Evolutionary conservation across 2,888 invertebrate species (phyloP).

Genomic region (Xanthia togata): DNA sequence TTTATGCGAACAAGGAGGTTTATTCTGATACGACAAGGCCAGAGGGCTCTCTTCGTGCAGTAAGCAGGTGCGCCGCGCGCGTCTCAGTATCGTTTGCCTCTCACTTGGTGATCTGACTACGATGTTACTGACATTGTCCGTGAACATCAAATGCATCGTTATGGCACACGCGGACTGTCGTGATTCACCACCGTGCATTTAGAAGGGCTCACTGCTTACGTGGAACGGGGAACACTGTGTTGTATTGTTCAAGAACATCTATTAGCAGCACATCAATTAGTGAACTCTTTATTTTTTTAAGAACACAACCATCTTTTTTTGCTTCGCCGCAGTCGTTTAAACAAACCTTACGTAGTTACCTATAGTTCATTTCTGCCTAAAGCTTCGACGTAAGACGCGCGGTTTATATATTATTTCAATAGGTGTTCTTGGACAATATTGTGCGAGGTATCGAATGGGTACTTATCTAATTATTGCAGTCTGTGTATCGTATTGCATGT

Average conservation of each 20-base stretch:
- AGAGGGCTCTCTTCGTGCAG: conserved; percentile 43
- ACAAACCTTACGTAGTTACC: too few species aligned
- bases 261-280: conserved; percentile 48
- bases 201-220: conserved; percentile 87
- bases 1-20: conserved; percentile 40
- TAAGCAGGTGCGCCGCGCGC: conserved; percentile 80
- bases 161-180: conserved; percentile 80
- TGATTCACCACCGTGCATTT: conserved; percentile 85
- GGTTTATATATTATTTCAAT: conserved; percentile 40
- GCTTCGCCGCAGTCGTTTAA: neutral
- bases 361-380: neutral
- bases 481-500: conserved; percentile 86
- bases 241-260: conserved; percentile 80
- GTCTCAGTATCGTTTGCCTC: conserved; percentile 84
- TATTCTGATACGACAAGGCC: conserved; percentile 55
- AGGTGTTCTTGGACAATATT: conserved; percentile 79
- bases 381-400: neutral
- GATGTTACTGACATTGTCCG: conserved; percentile 79
- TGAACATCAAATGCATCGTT: conserved; percentile 82
- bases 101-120: conserved; percentile 86
- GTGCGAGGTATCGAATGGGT: conserved; percentile 75
- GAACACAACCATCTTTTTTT: neutral
- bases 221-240: conserved; percentile 84
- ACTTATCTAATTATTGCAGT: conserved; percentile 67
- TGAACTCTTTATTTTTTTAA: neutral